A percentile compares a stretch with the other conserved stretches of the same genome.
These are phyloP conservation scores for Tiphia femorata DNA, from an alignment of 2,888 invertebrate genomes.

Conservation along the genomic window DNA sequence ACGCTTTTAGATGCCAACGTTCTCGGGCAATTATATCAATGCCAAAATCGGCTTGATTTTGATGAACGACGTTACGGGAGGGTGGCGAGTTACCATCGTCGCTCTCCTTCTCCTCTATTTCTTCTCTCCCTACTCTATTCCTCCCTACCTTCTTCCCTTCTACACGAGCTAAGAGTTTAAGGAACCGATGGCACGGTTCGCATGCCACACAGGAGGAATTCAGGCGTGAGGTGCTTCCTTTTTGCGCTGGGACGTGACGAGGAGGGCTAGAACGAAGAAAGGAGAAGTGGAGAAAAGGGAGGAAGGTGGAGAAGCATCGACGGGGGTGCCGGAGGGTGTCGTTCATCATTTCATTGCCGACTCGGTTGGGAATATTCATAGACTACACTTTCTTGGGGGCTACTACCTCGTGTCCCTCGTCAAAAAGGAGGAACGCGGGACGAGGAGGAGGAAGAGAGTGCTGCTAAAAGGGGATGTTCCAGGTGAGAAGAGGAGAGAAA, in stretches of 20 bases:
- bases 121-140: too few relatives aligned
- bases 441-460: conserved; percentile 22
- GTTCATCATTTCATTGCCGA: conserved; percentile 63
- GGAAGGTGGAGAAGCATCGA: conserved; percentile 26
- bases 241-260: conserved; percentile 21
- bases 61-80: conserved; percentile 50
- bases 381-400: conserved; percentile 36
- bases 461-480: too few relatives aligned
- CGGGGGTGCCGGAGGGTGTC: conserved; percentile 47
- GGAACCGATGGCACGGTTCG: conserved; percentile 63
- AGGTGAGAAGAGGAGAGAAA: too few relatives aligned
- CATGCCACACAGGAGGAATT: conserved; percentile 50
- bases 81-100: too few relatives aligned
- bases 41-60: conserved; percentile 55
- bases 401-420: conserved; percentile 24
- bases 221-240: conserved; percentile 52
- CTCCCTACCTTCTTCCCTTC: not conserved
- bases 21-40: conserved; percentile 40
- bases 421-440: conserved; percentile 12
- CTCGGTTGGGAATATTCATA: conserved; percentile 64
- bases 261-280: not conserved
- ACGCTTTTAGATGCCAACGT: too few relatives aligned
- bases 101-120: too few relatives aligned
- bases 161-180: conserved; percentile 54
- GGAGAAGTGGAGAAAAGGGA: conserved; percentile 20